Conservation (phyloP, 2,888 invertebrate genomes). For the Ochlodes sylvanus region DNA sequence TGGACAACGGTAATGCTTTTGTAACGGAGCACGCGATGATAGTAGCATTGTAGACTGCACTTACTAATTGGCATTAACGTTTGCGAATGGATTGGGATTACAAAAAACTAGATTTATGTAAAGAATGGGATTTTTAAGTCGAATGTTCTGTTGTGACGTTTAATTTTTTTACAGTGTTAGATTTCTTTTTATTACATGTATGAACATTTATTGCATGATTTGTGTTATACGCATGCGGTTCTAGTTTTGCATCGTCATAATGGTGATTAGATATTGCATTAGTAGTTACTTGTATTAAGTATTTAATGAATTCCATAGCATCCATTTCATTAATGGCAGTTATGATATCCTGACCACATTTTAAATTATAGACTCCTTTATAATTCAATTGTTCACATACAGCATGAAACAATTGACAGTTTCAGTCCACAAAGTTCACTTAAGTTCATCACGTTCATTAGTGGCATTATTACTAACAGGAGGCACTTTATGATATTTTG, state of each 20-base stretch:
- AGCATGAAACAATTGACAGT: slow-evolving; percentile 26
- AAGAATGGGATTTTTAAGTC: slow-evolving; percentile 52
- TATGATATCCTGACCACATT: not conserved
- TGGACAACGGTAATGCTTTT: slow-evolving; percentile 92
- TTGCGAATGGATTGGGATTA: slow-evolving; percentile 60
- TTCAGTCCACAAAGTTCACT: slow-evolving; percentile 22
- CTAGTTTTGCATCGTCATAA: slow-evolving; percentile 26
- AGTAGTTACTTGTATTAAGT: slow-evolving; percentile 2
- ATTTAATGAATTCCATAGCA: not conserved
- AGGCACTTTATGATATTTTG: slow-evolving; percentile 45
- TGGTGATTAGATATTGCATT: slow-evolving; percentile 24
- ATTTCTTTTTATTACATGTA: slow-evolving; percentile 13
- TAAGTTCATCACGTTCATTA: slow-evolving; percentile 29
- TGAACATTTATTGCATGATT: slow-evolving; percentile 32
- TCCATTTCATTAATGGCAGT: slow-evolving; percentile 1
- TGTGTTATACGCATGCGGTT: slow-evolving; percentile 44
- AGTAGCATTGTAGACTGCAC: slow-evolving; percentile 79
- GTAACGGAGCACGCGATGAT: slow-evolving; percentile 76
- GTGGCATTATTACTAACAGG: slow-evolving; percentile 26
- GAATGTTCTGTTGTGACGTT: slow-evolving; percentile 40
- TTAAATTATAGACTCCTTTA: slow-evolving; percentile 9
- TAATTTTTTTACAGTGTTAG: slow-evolving; percentile 35
- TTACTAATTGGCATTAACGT: slow-evolving; percentile 78
- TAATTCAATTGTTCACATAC: slow-evolving; percentile 7
- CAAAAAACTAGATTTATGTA: slow-evolving; percentile 45